Base-by-base conservation (phyloP, 2,113 vertebrate species). In the Oxyura jamaicensis region DNA sequence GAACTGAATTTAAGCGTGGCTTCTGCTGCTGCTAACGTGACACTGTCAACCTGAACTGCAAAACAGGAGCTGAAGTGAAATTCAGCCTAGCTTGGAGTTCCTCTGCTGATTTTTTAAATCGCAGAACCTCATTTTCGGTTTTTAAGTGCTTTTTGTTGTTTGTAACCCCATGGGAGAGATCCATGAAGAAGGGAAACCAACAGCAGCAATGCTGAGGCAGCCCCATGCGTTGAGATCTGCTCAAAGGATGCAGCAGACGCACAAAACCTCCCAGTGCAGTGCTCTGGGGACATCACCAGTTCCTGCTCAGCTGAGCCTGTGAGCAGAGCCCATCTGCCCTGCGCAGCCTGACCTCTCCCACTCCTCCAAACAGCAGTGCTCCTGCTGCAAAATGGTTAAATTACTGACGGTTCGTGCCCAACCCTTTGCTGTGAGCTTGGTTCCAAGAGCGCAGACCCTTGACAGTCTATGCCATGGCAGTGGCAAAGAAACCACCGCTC, bases 31-130 rank as follows among this genome's bases (percentile, higher is more conserved):
- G 77, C 73, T 91, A 75, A 72, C 6, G 6, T 35, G 69, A 90
- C 3, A 4, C 29, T 82, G 77, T 86, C 46, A 81, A 63, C 83
- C 67, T 81, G 60, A 86, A 86, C 78, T 56, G 83, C 77, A 94
- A 81, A 92, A 89, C 42, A 82, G 89, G 81, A 93, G 71, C 5
- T 93, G 77, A 97, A 95, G 41, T 90, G 90, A 94, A 93, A 95
- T 95, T 95, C 91, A 74, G 83, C 58, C 71, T 66, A 79, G 28
- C 22, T 83, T 82, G 55, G 67, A 95, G 90, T 83, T 94, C 81
- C 91, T 96, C 81, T 92, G 74, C 66, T 83, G 62, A 87, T 52
- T 94, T 89, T 48, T 91, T 42, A 80, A 91, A 68, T 29, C 8
- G 14, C 59, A 28, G 25, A 68, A 65, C 59, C 59, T 69, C n/a